These are phyloP conservation scores for Mus spicilegus DNA, from an alignment of 2,113 vertebrate genomes.

Conservation along the genomic window DNA sequence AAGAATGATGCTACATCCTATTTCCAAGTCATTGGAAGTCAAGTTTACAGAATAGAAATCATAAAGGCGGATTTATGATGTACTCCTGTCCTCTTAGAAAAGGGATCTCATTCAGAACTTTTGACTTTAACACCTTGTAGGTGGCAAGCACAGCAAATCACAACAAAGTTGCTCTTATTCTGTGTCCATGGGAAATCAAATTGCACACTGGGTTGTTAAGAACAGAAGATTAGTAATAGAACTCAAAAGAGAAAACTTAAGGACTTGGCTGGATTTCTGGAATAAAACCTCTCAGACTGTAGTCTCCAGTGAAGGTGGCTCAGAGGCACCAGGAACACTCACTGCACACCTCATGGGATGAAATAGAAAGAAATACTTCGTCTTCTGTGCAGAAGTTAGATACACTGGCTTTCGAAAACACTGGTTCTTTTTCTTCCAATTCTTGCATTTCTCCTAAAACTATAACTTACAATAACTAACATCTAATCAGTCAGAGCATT, in stretches of 20 bases:
- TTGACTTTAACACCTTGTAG: neutral
- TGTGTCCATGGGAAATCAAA: neutral
- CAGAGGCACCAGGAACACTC: neutral
- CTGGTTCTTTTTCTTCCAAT: neutral
- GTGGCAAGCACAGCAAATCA: neutral
- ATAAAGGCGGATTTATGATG: neutral
- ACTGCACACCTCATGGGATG: neutral
- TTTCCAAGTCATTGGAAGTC: neutral
- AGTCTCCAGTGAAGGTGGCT: constrained; percentile 1
- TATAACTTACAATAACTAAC: neutral
- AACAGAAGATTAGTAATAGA: neutral
- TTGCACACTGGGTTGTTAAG: neutral
- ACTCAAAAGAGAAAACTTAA: neutral
- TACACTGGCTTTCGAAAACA: neutral
- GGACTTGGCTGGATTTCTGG: neutral
- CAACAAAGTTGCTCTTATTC: neutral
- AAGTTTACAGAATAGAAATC: neutral
- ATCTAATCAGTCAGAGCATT: constrained; percentile 6
- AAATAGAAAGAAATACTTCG: neutral
- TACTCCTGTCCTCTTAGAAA: neutral
- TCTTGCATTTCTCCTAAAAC: neutral
- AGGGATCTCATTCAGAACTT: constrained; percentile 10
- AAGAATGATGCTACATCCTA: neutral
- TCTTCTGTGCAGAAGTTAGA: neutral
- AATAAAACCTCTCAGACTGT: neutral